Conservation (phyloP, 2,797 vertebrate species). For the Garrulus glandarius region DNA sequence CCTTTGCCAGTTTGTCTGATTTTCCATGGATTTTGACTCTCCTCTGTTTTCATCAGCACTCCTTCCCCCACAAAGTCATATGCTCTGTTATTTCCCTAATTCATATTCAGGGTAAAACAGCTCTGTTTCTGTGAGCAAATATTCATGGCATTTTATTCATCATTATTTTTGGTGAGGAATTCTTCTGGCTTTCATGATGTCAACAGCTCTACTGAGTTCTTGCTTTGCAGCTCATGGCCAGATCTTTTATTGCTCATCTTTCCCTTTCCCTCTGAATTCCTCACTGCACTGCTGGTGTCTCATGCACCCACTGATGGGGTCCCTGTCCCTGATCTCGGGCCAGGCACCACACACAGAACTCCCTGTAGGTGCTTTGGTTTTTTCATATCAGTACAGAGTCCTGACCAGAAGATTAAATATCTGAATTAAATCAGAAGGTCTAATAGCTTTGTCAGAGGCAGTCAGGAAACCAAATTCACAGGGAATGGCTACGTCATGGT, state of each 20-base stretch:
- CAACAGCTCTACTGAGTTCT: background rate
- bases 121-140: slow-evolving; percentile 40
- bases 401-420: background rate
- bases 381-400: background rate
- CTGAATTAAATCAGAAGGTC: background rate
- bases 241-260: background rate
- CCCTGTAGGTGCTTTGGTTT: background rate
- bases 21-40: background rate
- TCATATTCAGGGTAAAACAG: slow-evolving; percentile 27
- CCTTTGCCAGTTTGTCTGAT: background rate
- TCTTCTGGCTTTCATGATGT: background rate
- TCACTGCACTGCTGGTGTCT: background rate
- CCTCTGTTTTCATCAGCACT: background rate
- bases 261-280: background rate
- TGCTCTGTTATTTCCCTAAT: slow-evolving; percentile 11
- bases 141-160: slow-evolving; percentile 31
- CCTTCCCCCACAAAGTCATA: slow-evolving; percentile 50
- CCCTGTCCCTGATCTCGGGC: background rate
- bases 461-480: background rate
- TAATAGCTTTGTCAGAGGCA: background rate
- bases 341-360: background rate
- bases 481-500: rapidly evolving
- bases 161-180: slow-evolving; percentile 34
- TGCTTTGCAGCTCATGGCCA: background rate
- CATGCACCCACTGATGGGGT: background rate